These are phyloP conservation scores for Trichomycterus rosablanca DNA, from an alignment of 2,113 vertebrate species.

Conservation along the genomic window DNA sequence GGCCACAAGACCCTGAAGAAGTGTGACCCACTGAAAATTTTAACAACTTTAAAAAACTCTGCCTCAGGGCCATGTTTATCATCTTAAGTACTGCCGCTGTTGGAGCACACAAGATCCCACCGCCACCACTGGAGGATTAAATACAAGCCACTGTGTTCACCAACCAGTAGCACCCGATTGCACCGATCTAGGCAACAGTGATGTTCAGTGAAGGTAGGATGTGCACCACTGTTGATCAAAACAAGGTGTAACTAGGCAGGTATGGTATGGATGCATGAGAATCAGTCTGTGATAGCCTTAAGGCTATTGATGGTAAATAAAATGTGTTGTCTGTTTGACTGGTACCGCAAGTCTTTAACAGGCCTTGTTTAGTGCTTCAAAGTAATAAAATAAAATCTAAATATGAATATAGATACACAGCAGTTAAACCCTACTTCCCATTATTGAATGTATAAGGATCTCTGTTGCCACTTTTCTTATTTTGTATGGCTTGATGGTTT, in stretches of 20 bases:
- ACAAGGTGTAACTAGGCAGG: constrained; percentile 15
- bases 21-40: constrained; percentile 55
- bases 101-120: not conserved
- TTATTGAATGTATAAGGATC: constrained; percentile 51
- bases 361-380: constrained; percentile 31
- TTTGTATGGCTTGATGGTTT: constrained; percentile 66
- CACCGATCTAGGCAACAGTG: too few relatives aligned
- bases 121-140: not conserved
- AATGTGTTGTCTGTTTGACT: constrained; percentile 31
- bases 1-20: constrained; percentile 69
- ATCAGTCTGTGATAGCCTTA: not conserved
- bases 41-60: not conserved
- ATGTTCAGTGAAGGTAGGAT: too few relatives aligned
- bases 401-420: constrained; percentile 31
- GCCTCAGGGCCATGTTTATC: constrained; percentile 10
- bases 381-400: too few relatives aligned
- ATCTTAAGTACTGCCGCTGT: too few relatives aligned
- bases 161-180: constrained; percentile 11
- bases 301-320: constrained; percentile 28
- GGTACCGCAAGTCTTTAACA: constrained; percentile 23
- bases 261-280: constrained; percentile 1
- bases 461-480: constrained; percentile 56
- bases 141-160: constrained; percentile 10
- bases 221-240: not conserved
- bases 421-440: constrained; percentile 32